phyloP scores from a whole-genome alignment of 2,113 vertebrate species.

The Scartelaos histophorus region DNA sequence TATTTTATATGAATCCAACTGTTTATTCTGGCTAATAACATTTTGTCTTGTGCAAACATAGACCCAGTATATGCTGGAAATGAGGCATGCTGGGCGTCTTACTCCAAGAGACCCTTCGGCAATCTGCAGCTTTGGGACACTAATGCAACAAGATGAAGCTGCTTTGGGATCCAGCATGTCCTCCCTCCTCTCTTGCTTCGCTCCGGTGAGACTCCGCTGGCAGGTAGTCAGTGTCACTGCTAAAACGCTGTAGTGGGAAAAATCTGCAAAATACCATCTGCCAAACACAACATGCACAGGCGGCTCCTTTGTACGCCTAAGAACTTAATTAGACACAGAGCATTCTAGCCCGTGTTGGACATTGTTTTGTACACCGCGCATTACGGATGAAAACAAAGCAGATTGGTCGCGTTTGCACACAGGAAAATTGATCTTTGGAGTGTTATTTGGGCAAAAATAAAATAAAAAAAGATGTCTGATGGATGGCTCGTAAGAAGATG shows the following conservation, averaged over 20 bases:
- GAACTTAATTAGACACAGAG: constrained; percentile 19
- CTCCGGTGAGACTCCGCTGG: constrained; percentile 31
- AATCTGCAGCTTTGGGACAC: constrained; percentile 14
- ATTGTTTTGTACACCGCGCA: neutral
- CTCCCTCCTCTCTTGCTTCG: constrained; percentile 17
- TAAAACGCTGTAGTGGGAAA: constrained; percentile 27
- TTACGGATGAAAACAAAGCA: too few species aligned
- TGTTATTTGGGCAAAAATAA: too few species aligned
- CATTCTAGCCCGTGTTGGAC: neutral
- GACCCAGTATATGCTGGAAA: neutral
- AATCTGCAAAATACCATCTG: constrained; percentile 32
- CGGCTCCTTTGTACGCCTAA: constrained; percentile 12
- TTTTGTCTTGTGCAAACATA: neutral
- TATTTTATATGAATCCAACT: neutral
- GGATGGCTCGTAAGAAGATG: too few species aligned
- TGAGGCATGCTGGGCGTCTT: neutral
- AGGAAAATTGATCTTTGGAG: too few species aligned
- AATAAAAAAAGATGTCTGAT: too few species aligned
- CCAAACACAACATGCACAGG: constrained; percentile 19
- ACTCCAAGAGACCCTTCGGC: constrained; percentile 16
- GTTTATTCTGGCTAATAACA: neutral
- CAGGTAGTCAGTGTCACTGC: constrained; percentile 35
- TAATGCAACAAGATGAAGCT: constrained; percentile 36
- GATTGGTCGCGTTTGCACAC: neutral
- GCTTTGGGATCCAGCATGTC: constrained; percentile 13